These are phyloP conservation scores for Pararge aegeria DNA, from an alignment of 1,140 invertebrate genomes.

Conservation along the genomic window DNA sequence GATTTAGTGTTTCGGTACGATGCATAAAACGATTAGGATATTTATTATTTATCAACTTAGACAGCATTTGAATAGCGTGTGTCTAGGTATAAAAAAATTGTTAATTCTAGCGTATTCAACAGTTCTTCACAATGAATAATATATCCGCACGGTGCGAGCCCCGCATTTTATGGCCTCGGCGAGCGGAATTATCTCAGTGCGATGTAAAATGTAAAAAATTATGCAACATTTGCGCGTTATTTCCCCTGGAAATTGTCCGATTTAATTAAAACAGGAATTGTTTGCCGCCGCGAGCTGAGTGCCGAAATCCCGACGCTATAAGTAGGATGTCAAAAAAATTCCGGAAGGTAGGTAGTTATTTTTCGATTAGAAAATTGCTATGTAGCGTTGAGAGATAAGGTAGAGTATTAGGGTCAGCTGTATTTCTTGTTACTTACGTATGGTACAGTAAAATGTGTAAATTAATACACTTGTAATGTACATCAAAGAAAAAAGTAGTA, in stretches of 20 bases:
- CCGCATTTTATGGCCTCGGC: slow-evolving; percentile 2
- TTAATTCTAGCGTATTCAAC: background rate
- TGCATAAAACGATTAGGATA: too few species aligned
- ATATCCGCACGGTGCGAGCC: background rate
- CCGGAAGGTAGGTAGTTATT: background rate
- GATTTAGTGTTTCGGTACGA: too few species aligned
- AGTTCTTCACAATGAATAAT: slow-evolving; percentile 8
- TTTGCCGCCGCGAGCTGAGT: background rate
- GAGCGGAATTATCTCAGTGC: slow-evolving; percentile 13
- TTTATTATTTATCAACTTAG: too few species aligned
- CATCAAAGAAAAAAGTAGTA: too few species aligned
- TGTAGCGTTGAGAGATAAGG: too few species aligned
- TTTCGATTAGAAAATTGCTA: too few species aligned
- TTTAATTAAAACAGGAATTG: slow-evolving; percentile 23
- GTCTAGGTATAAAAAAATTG: background rate
- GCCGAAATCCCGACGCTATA: background rate
- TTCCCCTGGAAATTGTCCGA: slow-evolving; percentile 25
- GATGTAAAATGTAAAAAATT: slow-evolving; percentile 22
- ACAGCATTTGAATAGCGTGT: background rate
- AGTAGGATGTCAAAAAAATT: background rate
- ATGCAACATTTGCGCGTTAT: slow-evolving; percentile 24
- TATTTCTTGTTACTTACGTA: too few species aligned
- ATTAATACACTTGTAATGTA: too few species aligned
- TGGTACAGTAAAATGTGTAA: too few species aligned
- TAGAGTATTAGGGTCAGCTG: too few species aligned